These are phyloP conservation scores for Ellobium chinense DNA, from an alignment of 2,888 invertebrate genomes.

Conservation along the genomic window DNA sequence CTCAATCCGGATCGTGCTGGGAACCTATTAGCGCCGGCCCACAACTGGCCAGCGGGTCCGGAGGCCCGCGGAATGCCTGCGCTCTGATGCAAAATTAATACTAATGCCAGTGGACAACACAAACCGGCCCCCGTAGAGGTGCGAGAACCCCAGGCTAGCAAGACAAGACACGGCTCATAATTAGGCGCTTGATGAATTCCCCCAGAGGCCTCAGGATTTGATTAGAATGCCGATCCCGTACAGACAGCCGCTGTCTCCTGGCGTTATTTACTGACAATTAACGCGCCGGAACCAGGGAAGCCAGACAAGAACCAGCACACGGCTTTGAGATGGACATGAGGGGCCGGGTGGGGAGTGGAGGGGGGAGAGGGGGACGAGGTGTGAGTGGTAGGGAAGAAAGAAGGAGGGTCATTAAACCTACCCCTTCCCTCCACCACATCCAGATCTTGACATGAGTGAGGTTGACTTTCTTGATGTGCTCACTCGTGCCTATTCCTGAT, in stretches of 20 bases:
- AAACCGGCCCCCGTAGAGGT: conserved; percentile 14
- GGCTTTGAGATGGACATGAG: too few relatives aligned
- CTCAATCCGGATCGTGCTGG: neutral
- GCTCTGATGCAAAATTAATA: conserved; percentile 13
- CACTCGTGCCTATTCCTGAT: too few relatives aligned
- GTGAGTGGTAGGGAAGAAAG: too few relatives aligned
- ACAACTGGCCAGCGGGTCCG: too few relatives aligned
- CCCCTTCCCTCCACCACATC: neutral
- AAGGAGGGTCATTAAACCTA: too few relatives aligned
- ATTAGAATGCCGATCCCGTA: neutral
- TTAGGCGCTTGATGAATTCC: neutral
- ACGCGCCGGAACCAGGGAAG: neutral
- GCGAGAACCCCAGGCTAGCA: neutral
- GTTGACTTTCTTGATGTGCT: too few relatives aligned
- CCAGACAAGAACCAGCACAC: too few relatives aligned
- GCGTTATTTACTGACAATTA: conserved; percentile 28
- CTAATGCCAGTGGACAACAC: conserved; percentile 23
- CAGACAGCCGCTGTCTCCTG: neutral
- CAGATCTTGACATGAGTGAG: too few relatives aligned
- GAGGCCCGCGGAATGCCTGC: neutral
- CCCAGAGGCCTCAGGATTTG: conserved; percentile 15
- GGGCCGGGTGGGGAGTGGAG: too few relatives aligned
- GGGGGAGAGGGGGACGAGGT: too few relatives aligned
- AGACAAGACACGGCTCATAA: conserved; percentile 19
- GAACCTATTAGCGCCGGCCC: neutral